Evolutionary conservation across 2,113 vertebrate genomes (phyloP).

Genomic region (Tragelaphus scriptus): DNA sequence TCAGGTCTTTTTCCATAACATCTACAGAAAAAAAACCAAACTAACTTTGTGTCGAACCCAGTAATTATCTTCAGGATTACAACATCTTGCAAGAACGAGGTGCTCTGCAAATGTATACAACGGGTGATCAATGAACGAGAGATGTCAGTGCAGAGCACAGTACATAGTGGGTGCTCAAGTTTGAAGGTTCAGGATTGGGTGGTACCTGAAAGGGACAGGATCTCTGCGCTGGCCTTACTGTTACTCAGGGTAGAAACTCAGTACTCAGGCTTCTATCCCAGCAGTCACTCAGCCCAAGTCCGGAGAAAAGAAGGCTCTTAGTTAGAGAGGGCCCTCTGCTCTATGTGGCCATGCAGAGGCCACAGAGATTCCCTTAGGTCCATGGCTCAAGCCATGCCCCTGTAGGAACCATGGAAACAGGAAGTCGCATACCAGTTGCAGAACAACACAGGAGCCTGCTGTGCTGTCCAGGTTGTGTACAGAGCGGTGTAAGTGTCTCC

Average conservation of each 20-base stretch:
- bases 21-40: background rate
- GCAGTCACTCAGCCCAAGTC: background rate
- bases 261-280: background rate
- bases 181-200: background rate
- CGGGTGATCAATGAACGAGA: background rate
- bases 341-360: background rate
- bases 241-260: background rate
- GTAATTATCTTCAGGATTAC: background rate
- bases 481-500: background rate
- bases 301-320: background rate
- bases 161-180: background rate
- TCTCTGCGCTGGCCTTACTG: background rate
- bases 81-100: background rate
- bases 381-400: background rate
- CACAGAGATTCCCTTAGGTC: background rate
- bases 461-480: background rate
- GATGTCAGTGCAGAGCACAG: background rate
- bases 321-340: background rate
- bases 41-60: background rate
- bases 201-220: background rate
- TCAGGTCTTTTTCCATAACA: background rate
- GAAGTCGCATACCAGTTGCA: background rate
- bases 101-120: background rate
- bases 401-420: constrained; percentile 5
- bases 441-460: background rate